Evolutionary conservation across 2,888 invertebrate species (phyloP).

Genomic region (Drosophila mulleri): DNA sequence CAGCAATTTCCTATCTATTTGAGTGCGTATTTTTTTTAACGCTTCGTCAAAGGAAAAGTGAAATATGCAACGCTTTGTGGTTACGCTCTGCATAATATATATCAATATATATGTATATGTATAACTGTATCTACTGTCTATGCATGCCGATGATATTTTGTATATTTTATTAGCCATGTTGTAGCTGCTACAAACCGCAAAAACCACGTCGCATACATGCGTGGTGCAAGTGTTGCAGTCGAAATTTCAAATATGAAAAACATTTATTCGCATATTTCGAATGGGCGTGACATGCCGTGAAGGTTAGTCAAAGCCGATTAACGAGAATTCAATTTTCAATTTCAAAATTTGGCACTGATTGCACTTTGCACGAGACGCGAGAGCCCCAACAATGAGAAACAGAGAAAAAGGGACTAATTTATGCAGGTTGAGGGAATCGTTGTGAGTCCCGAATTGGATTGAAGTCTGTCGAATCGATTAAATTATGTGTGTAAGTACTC

Average conservation of each 20-base stretch:
- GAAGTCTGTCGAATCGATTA: constrained; percentile 13
- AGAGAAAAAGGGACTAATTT: constrained; percentile 48
- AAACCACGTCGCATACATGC: constrained; percentile 17
- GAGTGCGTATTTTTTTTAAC: background rate
- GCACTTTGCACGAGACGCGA: constrained; percentile 43
- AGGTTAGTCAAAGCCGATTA: constrained; percentile 75
- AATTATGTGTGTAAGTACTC: constrained; percentile 18
- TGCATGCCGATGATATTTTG: background rate
- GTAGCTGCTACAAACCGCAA: constrained; percentile 34
- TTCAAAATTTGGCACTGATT: constrained; percentile 61
- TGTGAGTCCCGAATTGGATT: constrained; percentile 21
- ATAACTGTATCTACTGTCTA: constrained; percentile 1
- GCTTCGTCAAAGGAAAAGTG: background rate
- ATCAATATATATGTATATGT: constrained; percentile 3
- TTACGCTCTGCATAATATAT: constrained; percentile 1
- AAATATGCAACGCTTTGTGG: constrained; percentile 11
- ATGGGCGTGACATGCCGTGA: constrained; percentile 40
- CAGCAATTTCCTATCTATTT: background rate
- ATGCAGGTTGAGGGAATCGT: constrained; percentile 60
- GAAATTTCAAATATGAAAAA: constrained; percentile 42
- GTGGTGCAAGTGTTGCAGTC: constrained; percentile 16
- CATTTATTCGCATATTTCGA: constrained; percentile 33
- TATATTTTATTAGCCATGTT: constrained; percentile 21
- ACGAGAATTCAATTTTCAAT: constrained; percentile 75
- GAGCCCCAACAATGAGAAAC: constrained; percentile 11